Evolutionary conservation across 1,140 invertebrate genomes (phyloP).

Genomic region (Drosophila pallidifrons): DNA sequence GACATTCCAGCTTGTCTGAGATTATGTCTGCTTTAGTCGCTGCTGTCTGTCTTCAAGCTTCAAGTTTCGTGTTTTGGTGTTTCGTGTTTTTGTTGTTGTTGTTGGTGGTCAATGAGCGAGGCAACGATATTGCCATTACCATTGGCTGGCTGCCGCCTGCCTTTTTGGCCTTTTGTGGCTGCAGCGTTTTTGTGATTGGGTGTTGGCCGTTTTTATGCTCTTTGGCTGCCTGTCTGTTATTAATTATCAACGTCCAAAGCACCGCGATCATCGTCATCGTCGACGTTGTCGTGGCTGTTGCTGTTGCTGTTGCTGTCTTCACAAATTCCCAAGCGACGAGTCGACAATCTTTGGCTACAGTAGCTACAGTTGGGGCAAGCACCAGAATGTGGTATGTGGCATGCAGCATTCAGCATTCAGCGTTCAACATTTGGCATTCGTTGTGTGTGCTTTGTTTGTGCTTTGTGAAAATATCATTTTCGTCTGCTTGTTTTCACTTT

Average conservation of each 20-base stretch:
- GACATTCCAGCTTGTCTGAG: slow-evolving; percentile 70
- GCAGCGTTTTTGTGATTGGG: slow-evolving; percentile 69
- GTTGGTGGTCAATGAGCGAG: slow-evolving; percentile 52
- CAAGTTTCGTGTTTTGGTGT: background rate
- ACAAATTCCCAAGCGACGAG: slow-evolving; percentile 66
- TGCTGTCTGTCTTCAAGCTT: slow-evolving; percentile 39
- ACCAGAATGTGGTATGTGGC: slow-evolving; percentile 52
- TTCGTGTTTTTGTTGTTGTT: slow-evolving; percentile 29
- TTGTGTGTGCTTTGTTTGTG: slow-evolving; percentile 17
- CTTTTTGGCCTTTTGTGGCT: slow-evolving; percentile 44
- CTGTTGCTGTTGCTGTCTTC: background rate
- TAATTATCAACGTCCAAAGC: slow-evolving; percentile 73
- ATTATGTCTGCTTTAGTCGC: slow-evolving; percentile 68
- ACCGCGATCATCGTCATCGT: slow-evolving; percentile 58
- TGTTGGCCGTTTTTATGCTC: slow-evolving; percentile 78
- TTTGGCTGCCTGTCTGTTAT: slow-evolving; percentile 56
- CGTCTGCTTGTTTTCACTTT: slow-evolving; percentile 35
- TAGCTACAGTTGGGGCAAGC: slow-evolving; percentile 24
- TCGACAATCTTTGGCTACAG: background rate
- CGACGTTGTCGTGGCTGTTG: background rate
- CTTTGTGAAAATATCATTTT: slow-evolving; percentile 74
- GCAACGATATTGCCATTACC: slow-evolving; percentile 58
- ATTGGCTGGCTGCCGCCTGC: slow-evolving; percentile 56
- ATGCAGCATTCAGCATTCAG: slow-evolving; percentile 19
- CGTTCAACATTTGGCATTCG: slow-evolving; percentile 44